Base-by-base conservation (phyloP, 2,113 vertebrate genomes). In the Pandion haliaetus region DNA sequence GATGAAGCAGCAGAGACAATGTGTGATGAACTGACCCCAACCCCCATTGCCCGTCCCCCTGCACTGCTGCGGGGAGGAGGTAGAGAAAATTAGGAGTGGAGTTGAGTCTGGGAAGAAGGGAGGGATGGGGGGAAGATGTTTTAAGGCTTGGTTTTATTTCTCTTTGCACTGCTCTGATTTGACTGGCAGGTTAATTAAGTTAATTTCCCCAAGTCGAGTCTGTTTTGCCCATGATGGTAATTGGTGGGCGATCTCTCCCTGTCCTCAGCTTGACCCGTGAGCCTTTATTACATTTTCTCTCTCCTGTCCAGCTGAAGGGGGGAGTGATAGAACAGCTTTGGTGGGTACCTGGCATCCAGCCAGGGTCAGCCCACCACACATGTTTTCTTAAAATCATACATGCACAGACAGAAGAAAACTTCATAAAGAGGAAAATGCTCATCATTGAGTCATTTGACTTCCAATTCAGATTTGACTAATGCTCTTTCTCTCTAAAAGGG, bases 311-410 rank as follows among this genome's bases (percentile, higher is more conserved):
- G 20, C 34, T 49, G n/a, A 38, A 28, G n/a, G 47, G 14, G 34
- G 14, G 73, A 49, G n/a, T 78, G 15, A 24, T 18, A 31, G 26
- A 61, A 26, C 10, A 16, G 42, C 42, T 59, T 44, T 42, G 52
- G 16, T 25, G 31, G 31, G 31, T 31, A 74, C 17, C 24, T 61
- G 14, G 10, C 17, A 14, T 77, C 55, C 26, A 47, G 55, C 19
- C 28, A 32, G 20, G 14, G 32, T 36, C 57, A 61, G 17, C 26
- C 6, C 6, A 17, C 26, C 34, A 38, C 0, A 36, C 0, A 0
- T 32, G 2, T 59, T 85, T 71, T 62, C 47, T 47, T 76, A 70
- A 12, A 59, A 32, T 62, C 32, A 16, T 54, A 13, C 1, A 8
- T 21, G 19, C 8, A 42, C 20, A 72, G 15, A 13, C 11, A 52